Evolutionary conservation across 2,113 vertebrate genomes (phyloP), one percentile per base, ranked within the genome.

Genomic region (Xenotilapia leptura): DNA sequence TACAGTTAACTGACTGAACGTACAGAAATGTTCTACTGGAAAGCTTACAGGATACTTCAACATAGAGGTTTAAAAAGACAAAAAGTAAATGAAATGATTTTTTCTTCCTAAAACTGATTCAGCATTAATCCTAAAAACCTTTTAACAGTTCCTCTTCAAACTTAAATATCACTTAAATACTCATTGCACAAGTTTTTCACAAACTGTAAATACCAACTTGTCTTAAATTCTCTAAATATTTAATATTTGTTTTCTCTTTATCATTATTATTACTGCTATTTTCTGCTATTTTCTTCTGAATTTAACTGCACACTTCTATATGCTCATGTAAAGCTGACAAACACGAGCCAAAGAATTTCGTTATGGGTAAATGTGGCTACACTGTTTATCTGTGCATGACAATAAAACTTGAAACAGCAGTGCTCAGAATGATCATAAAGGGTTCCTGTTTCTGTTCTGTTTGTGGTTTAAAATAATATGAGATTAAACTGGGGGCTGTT

Each of bases 21-120:
- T 42, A 70, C 65, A 73, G 21, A 45, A 42, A 26, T 45, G 8
- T 40, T 68, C 62, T 23, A 40, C 12, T 23, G 36, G 36, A 40
- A 14, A 40, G 36, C n/a, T 68, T 68, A 21, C 4, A 23, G 19
- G 36, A 14, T 5, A 21, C 33, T 5, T 38, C 62, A 40, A 68
- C 33, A 40, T 21, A 40, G 11, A 68, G 6, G 11, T 68, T 70
- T 70, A 9, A 73, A 73, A 73, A 45, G 65, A 26, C 38, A 45
- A 45, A 45, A 23, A 26, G 38, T 26, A 26, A 45, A 45, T 73
- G 38, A 45, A 73, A 73, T 1, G 0, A 15, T 42, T 42, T 42
- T 70, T 6, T 2, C 1, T 0, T 0, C 65, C n/a, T 70, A 15
- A 42, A 42, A 23, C 7, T 1, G 5, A 42, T 23, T 70, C n/a